Conservation (phyloP, 53 echinoderm and acorn worm genomes). For the Paracentrotus lividus region DNA sequence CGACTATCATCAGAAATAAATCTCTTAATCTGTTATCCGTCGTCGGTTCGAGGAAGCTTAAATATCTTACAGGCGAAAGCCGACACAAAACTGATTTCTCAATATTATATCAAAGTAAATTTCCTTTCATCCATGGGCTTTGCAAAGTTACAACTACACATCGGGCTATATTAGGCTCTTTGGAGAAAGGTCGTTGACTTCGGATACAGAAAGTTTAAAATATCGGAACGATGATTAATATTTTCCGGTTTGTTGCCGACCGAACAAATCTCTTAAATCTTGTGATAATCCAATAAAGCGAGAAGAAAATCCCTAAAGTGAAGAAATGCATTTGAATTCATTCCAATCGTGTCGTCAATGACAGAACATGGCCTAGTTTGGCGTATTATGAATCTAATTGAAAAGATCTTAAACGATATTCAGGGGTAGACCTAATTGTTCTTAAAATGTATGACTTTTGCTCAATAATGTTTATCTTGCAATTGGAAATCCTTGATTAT, state of each 20-base stretch:
- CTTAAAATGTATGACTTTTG: neutral
- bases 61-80: too few species aligned
- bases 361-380: neutral
- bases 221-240: neutral
- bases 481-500: neutral
- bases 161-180: neutral
- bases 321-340: neutral
- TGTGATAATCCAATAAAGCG: neutral
- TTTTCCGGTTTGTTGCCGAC: constrained; percentile 12
- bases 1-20: too few species aligned
- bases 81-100: too few species aligned
- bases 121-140: too few species aligned
- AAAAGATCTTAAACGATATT: neutral
- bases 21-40: too few species aligned
- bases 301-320: neutral
- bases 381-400: neutral
- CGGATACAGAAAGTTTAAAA: neutral
- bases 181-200: neutral
- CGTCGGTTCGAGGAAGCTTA: too few species aligned
- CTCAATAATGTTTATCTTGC: neutral
- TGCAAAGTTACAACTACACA: neutral
- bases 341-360: neutral
- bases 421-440: neutral
- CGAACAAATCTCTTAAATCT: neutral
- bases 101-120: too few species aligned